Base-by-base conservation (phyloP, 2,888 invertebrate genomes). In the Ichneumoninae sp. region DNA sequence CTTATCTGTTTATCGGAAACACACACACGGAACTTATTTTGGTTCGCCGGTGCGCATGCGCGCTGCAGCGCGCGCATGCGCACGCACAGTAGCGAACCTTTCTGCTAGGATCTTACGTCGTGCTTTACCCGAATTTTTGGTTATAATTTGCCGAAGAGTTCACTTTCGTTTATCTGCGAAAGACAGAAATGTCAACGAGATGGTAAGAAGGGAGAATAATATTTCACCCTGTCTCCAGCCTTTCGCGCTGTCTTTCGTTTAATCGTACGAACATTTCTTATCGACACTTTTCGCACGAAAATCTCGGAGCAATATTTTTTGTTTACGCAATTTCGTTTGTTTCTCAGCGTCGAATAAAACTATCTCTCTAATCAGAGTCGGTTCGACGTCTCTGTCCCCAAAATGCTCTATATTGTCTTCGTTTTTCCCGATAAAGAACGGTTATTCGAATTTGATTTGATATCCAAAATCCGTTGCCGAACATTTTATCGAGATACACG, bases 161-260 rank as follows among this genome's bases (percentile, higher is more conserved):
- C n/a, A 22, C 50, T 52, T 4, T 44, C 1, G 1, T 65, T 78
- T 52, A 69, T 26, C 57, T 10, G 10, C 36, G 19, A 13, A 16
- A 30, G 54, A 40, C 36, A 0, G 82, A 74, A 86, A 91, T 91
- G 91, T 91, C 91, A 52, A 89, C 91, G 22, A 87, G 91, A 80
- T 91, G 90, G 91, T 91, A 80, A 84, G 7, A 80, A 84, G 7
- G 36, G 10, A 7, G 7, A 66, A 8, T 8, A 57, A 71, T 8
- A 7, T 62, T 62, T 62, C 30, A 16, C 62, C 40, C n/a, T 19
- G 26, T 22, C 13, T 54, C 19, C 3, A 30, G 1, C 19, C 0
- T 60, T 54, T 40, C 1, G 57, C 30, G 33, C 13, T 62, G 30
- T 62, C 22, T 1, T 16, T 5, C 33, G 26, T 16, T 47, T 16